Evolutionary conservation across 2,888 invertebrate species (phyloP).

Genomic region (Latrodectus elegans): DNA sequence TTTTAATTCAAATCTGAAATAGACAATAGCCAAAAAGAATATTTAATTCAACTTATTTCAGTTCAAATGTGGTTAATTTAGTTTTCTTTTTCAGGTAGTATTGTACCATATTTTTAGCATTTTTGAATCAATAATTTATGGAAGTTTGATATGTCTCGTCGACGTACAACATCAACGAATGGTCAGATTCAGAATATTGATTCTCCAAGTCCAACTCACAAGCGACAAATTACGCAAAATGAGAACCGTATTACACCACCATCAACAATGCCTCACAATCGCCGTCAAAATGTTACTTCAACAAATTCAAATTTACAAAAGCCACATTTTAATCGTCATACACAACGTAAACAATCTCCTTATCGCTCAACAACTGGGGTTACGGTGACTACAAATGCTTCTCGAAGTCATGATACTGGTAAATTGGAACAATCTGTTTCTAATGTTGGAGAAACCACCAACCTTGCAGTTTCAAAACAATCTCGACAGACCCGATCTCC

Average conservation of each 20-base stretch:
- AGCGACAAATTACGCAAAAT: slow-evolving; percentile 35
- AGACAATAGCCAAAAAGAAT: too few relatives aligned
- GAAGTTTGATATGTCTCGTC: slow-evolving; percentile 44
- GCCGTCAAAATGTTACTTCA: slow-evolving; percentile 7
- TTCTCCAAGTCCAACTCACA: slow-evolving; percentile 58
- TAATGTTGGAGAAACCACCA: slow-evolving; percentile 20
- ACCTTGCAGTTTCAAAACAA: background rate
- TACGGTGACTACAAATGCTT: background rate
- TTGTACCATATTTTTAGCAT: too few relatives aligned
- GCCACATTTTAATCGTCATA: slow-evolving; percentile 8
- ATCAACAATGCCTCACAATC: slow-evolving; percentile 5
- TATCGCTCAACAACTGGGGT: background rate
- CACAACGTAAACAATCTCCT: slow-evolving; percentile 31
- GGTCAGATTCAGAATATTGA: slow-evolving; percentile 45
- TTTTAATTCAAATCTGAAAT: too few relatives aligned
- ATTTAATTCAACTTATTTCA: too few relatives aligned
- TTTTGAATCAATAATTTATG: too few relatives aligned
- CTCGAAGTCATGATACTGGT: slow-evolving; percentile 8
- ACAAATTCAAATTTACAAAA: slow-evolving; percentile 8
- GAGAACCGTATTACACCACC: slow-evolving; percentile 54
- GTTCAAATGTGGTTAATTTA: too few relatives aligned
- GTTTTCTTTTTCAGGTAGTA: too few relatives aligned
- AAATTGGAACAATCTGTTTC: slow-evolving; percentile 39
- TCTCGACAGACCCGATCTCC: slow-evolving; percentile 42
- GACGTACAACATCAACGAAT: slow-evolving; percentile 38